phyloP scores from a whole-genome alignment of 1,140 invertebrate genomes.

The Drosophila ercepeae region DNA sequence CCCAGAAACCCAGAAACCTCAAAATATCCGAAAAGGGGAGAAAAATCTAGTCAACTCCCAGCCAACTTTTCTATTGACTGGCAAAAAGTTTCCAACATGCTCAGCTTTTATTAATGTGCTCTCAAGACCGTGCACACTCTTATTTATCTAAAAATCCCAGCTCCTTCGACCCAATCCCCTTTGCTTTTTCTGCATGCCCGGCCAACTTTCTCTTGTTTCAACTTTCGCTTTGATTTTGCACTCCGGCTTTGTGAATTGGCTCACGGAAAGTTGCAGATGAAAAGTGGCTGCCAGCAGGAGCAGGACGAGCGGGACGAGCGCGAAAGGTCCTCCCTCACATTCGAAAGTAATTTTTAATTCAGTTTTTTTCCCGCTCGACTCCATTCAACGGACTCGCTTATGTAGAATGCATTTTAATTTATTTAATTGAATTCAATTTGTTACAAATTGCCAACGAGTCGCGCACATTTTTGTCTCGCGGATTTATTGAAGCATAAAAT shows the following conservation, averaged over 20 bases:
- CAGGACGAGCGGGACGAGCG: not conserved
- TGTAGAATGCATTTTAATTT: constrained; percentile 78
- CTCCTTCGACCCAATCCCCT: not conserved
- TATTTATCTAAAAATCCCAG: constrained; percentile 54
- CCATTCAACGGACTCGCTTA: constrained; percentile 54
- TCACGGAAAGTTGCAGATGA: constrained; percentile 47
- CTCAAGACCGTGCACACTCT: constrained; percentile 44
- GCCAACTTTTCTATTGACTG: constrained; percentile 73
- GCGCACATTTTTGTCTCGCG: constrained; percentile 20
- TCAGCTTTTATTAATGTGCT: constrained; percentile 68
- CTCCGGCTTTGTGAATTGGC: constrained; percentile 44
- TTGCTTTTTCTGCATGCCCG: not conserved
- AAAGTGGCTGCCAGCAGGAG: not conserved
- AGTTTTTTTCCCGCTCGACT: constrained; percentile 47
- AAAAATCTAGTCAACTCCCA: constrained; percentile 14
- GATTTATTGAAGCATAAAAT: constrained; percentile 80
- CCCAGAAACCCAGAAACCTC: constrained; percentile 38
- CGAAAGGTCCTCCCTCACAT: constrained; percentile 20
- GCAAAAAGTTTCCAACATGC: constrained; percentile 58
- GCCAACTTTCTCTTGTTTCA: constrained; percentile 26
- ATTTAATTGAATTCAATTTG: constrained; percentile 81
- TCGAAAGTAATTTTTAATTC: constrained; percentile 61
- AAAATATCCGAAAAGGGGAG: constrained; percentile 7
- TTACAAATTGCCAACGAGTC: constrained; percentile 60
- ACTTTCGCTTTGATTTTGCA: constrained; percentile 69